A percentile compares a stretch with the other conserved stretches of the same genome.
Evolutionary conservation across 2,888 invertebrate genomes (phyloP).

Genomic region (Creontiades dilutus): DNA sequence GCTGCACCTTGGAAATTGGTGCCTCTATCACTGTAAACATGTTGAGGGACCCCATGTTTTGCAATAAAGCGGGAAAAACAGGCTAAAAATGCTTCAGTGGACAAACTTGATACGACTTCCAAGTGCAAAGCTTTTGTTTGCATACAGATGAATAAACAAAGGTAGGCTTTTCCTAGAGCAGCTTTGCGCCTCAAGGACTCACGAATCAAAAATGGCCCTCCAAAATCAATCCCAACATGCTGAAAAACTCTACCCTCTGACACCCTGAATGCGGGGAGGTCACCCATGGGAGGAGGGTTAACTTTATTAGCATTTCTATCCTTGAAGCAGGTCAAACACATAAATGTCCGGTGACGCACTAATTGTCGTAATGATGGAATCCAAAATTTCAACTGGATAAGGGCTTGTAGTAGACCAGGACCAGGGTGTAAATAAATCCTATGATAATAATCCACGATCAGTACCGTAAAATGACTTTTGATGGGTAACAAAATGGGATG

Average conservation of each 20-base stretch:
- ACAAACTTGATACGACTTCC: slow-evolving; percentile 77
- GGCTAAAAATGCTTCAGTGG: slow-evolving; percentile 77
- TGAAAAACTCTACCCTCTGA: slow-evolving; percentile 55
- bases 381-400: slow-evolving; percentile 60
- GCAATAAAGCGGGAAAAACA: slow-evolving; percentile 77
- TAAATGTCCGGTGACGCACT: slow-evolving; percentile 34
- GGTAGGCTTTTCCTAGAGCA: slow-evolving; percentile 75
- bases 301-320: slow-evolving; percentile 3
- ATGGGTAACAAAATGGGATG: slow-evolving; percentile 31
- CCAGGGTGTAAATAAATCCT: slow-evolving; percentile 54
- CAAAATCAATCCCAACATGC: slow-evolving; percentile 77
- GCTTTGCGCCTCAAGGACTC: slow-evolving; percentile 73
- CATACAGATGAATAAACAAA: slow-evolving; percentile 77
- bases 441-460: slow-evolving; percentile 53
- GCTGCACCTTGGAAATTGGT: slow-evolving; percentile 77
- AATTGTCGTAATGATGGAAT: slow-evolving; percentile 58
- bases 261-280: slow-evolving; percentile 70
- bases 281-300: slow-evolving; percentile 67
- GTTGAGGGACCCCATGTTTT: slow-evolving; percentile 76
- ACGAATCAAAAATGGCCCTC: slow-evolving; percentile 75
- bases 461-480: not conserved
- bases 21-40: slow-evolving; percentile 77
- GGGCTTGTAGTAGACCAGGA: too few relatives aligned
- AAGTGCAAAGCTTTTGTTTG: slow-evolving; percentile 77
- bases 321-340: slow-evolving; percentile 70